These are phyloP conservation scores for Urocolius indicus DNA, from an alignment of 2,113 vertebrate species.

Conservation along the genomic window DNA sequence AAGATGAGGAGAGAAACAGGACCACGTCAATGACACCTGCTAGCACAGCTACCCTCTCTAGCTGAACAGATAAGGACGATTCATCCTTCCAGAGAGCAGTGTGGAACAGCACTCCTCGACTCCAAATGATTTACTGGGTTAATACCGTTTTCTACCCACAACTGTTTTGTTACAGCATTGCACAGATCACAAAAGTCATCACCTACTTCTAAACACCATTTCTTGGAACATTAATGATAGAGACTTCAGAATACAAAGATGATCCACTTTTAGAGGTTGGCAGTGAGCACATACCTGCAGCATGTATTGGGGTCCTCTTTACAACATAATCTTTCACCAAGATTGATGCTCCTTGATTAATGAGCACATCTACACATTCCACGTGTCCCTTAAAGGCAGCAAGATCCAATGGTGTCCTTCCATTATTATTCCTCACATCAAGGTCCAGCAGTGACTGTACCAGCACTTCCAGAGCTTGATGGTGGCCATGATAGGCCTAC, in stretches of 20 bases:
- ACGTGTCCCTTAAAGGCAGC: slow-evolving; percentile 96
- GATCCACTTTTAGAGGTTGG: not conserved
- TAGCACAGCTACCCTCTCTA: not conserved
- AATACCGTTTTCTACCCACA: not conserved
- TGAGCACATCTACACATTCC: slow-evolving; percentile 97
- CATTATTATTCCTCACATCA: slow-evolving; percentile 93
- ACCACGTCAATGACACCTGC: not conserved
- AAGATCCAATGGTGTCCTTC: slow-evolving; percentile 93
- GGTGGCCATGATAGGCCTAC: slow-evolving; percentile 97
- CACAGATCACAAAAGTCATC: not conserved
- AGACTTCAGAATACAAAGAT: not conserved
- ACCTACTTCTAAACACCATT: not conserved
- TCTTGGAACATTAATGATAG: not conserved
- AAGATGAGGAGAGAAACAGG: not conserved
- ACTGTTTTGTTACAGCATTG: not conserved
- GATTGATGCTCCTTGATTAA: slow-evolving; percentile 97
- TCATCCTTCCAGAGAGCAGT: not conserved
- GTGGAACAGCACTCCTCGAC: not conserved
- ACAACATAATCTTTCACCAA: slow-evolving; percentile 94
- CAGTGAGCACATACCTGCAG: slow-evolving; percentile 84
- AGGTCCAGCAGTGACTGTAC: slow-evolving; percentile 97
- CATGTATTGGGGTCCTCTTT: slow-evolving; percentile 95
- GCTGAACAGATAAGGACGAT: not conserved
- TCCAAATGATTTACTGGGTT: not conserved
- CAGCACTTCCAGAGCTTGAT: slow-evolving; percentile 95